These are phyloP conservation scores for Agapornis canus DNA, from an alignment of 2,797 vertebrate genomes.

Conservation along the genomic window DNA sequence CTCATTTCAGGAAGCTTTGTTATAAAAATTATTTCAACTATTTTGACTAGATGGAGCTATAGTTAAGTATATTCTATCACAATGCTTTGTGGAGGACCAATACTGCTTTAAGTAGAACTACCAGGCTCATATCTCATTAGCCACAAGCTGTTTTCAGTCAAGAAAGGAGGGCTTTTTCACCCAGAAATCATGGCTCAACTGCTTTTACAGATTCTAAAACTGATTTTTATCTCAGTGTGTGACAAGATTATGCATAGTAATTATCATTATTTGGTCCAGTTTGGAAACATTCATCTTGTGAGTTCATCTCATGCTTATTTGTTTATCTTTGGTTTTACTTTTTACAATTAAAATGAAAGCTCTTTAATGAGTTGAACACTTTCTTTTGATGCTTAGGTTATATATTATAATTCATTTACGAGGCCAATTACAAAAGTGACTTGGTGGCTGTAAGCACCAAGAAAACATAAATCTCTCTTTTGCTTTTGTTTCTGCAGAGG, in stretches of 20 bases:
- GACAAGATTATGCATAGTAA: background rate
- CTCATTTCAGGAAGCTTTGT: background rate
- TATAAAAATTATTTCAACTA: background rate
- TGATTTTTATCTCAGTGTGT: background rate
- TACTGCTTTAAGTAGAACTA: background rate
- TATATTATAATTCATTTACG: background rate
- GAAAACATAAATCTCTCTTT: background rate
- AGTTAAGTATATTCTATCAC: background rate
- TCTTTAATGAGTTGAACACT: slow-evolving; percentile 4
- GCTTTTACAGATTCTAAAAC: background rate
- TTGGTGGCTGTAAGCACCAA: background rate
- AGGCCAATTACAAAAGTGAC: background rate
- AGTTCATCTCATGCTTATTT: background rate
- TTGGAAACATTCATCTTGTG: background rate
- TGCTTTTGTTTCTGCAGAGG: background rate
- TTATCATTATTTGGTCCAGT: background rate
- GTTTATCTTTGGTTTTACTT: background rate
- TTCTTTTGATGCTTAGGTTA: background rate
- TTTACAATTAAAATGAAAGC: slow-evolving; percentile 7
- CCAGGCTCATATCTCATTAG: background rate
- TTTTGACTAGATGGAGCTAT: background rate
- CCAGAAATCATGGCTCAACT: background rate
- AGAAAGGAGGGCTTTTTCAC: background rate
- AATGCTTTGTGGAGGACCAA: background rate
- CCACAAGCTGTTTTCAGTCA: slow-evolving; percentile 1